Conservation (phyloP, 2,888 invertebrate genomes). For the Sicus ferrugineus region DNA sequence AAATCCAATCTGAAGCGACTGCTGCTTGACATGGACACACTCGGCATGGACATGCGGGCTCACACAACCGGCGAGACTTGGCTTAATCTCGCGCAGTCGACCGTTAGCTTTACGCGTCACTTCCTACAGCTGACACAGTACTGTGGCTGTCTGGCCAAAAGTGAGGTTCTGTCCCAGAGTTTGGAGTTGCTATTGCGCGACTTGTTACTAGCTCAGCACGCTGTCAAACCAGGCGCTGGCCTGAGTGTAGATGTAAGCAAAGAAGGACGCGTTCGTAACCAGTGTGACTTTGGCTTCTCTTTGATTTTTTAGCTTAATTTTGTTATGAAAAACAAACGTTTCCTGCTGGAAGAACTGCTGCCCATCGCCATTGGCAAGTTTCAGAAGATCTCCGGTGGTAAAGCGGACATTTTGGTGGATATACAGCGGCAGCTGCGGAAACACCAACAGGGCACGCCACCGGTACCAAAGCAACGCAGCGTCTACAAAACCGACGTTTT, state of each 20-base stretch:
- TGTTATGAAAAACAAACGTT: conserved; percentile 61
- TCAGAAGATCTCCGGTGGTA: conserved; percentile 54
- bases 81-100: conserved; percentile 63
- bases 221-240: conserved; percentile 57
- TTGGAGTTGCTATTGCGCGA: conserved; percentile 58
- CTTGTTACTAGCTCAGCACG: conserved; percentile 60
- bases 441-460: conserved; percentile 50
- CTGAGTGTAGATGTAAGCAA: conserved; percentile 60
- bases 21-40: conserved; percentile 56
- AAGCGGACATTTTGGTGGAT: conserved; percentile 51
- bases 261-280: not conserved
- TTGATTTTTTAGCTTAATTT: conserved; percentile 59
- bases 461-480: conserved; percentile 62
- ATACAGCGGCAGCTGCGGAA: conserved; percentile 52
- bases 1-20: conserved; percentile 61
- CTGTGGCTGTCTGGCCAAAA: conserved; percentile 61
- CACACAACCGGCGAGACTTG: conserved; percentile 64
- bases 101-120: conserved; percentile 61
- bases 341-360: conserved; percentile 59
- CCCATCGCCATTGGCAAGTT: conserved; percentile 60
- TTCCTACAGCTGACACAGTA: conserved; percentile 60
- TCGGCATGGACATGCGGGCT: conserved; percentile 61
- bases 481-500: conserved; percentile 64
- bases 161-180: conserved; percentile 57
- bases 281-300: not conserved